Base-by-base conservation (phyloP, 2,113 vertebrate genomes). In the Corythaeola cristata region DNA sequence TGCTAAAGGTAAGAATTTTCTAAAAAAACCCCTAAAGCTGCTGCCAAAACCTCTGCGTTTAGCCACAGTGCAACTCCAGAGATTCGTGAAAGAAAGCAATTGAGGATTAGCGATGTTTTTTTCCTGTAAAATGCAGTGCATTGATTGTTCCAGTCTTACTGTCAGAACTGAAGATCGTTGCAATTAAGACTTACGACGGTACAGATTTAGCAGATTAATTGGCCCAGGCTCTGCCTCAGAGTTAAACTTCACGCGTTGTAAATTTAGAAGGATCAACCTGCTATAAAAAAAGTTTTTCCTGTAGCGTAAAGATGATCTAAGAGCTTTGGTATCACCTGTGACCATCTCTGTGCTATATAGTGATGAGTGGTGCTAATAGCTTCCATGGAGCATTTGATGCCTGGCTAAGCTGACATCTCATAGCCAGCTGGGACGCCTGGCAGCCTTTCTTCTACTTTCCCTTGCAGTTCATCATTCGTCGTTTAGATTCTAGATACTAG, bases 191-290 rank as follows among this genome's bases (percentile, higher is more conserved):
- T 80, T 64, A 11, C 35, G 55, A 49, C 79, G 79, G 17, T 44
- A 41, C 18, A 35, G 23, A 11, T 78, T 55, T 55, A 62, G 26
- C 32, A 68, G 85, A 90, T 85, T 55, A 59, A 41, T 59, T 45
- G 37, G 20, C 26, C 33, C 9, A 13, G 47, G 14, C 52, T 90
- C 7, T 81, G 11, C 53, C 56, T 75, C 0, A 0, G 44, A 32
- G 26, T 81, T 89, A 37, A 77, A 55, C 45, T 55, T 67, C 17
- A 63, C 12, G 6, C 76, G 12, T 11, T 35, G 27, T 60, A 39
- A 64, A 72, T 89, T 62, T 79, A 28, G 20, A 82, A 69, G 28
- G 59, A 73, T 83, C 23, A 28, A 28, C 44, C 11, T 58, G 22
- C 39, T 72, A 2, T 26, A 39, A 81, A 62, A 62, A 53, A 44